Conservation (phyloP, 2,888 invertebrate genomes). For the Ophion costatus region DNA sequence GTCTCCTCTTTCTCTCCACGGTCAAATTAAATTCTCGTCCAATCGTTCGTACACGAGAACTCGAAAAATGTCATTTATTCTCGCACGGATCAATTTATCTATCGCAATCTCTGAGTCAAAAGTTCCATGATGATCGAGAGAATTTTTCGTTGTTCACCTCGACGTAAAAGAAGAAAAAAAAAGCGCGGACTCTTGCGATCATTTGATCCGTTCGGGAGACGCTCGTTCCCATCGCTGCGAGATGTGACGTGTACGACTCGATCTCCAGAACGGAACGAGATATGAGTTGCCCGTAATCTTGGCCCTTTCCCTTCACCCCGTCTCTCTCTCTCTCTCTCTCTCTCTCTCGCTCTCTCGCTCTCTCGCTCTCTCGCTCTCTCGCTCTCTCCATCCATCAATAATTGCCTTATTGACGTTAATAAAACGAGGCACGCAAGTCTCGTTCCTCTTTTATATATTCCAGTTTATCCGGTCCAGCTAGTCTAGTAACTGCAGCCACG, state of each 20-base stretch:
- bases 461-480: not conserved
- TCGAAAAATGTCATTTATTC: constrained; percentile 49
- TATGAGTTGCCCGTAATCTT: constrained; percentile 70
- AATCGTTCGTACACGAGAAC: constrained; percentile 35
- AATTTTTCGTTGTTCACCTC: constrained; percentile 19
- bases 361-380: not conserved
- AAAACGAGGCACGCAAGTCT: constrained; percentile 75
- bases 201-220: constrained; percentile 38
- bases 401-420: constrained; percentile 82
- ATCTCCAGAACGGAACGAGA: constrained; percentile 64
- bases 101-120: constrained; percentile 24
- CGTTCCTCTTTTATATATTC: constrained; percentile 9
- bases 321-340: not conserved
- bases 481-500: not conserved
- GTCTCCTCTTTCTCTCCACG: constrained; percentile 45
- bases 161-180: not conserved
- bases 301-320: not conserved
- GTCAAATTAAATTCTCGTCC: constrained; percentile 58
- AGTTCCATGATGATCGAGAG: constrained; percentile 34
- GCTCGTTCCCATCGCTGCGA: constrained; percentile 73
- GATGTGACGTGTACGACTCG: constrained; percentile 70
- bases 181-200: too few species aligned
- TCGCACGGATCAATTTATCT: constrained; percentile 38
- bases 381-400: constrained; percentile 71
- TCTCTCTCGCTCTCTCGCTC: constrained; percentile 71